A percentile compares a stretch with the other conserved stretches of the same genome.
Conservation (phyloP, 1,140 invertebrate genomes). For the Maconellicoccus hirsutus region DNA sequence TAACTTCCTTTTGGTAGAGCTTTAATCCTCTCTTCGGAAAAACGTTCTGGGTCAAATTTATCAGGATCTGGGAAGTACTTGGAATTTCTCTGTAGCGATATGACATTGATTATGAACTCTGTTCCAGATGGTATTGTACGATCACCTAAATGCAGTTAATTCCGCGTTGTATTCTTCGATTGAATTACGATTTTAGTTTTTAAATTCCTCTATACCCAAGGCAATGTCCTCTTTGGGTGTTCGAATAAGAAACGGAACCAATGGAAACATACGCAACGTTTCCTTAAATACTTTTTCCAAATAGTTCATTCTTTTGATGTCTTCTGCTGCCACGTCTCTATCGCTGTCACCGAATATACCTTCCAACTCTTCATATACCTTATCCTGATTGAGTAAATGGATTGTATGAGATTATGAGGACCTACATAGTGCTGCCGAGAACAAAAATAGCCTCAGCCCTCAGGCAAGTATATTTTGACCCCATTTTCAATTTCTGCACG, state of each 20-base stretch:
- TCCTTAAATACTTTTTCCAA: constrained; percentile 53
- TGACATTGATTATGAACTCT: constrained; percentile 38
- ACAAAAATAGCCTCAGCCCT: no score
- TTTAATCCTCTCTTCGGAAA: constrained; percentile 42
- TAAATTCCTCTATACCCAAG: no score
- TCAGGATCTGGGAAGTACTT: constrained; percentile 59
- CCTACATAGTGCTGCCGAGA: no score
- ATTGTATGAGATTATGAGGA: neutral
- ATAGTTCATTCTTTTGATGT: constrained; percentile 43
- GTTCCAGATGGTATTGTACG: constrained; percentile 35
- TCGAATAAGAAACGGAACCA: constrained; percentile 44
- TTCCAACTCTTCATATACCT: constrained; percentile 21
- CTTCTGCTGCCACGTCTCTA: constrained; percentile 31
- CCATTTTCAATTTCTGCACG: no score
- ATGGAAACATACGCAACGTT: constrained; percentile 44
- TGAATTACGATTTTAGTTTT: no score
- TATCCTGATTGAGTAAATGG: neutral
- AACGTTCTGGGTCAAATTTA: constrained; percentile 62
- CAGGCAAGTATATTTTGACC: no score
- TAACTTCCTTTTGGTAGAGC: constrained; percentile 45
- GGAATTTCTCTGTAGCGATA: constrained; percentile 50
- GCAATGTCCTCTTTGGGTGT: neutral
- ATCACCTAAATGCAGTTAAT: constrained; percentile 11
- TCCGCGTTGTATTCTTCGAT: no score
- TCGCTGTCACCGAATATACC: constrained; percentile 25